Base-by-base conservation (phyloP, 37 sponge, comb jelly and placozoan genomes). In the Hormiphora californensis region DNA sequence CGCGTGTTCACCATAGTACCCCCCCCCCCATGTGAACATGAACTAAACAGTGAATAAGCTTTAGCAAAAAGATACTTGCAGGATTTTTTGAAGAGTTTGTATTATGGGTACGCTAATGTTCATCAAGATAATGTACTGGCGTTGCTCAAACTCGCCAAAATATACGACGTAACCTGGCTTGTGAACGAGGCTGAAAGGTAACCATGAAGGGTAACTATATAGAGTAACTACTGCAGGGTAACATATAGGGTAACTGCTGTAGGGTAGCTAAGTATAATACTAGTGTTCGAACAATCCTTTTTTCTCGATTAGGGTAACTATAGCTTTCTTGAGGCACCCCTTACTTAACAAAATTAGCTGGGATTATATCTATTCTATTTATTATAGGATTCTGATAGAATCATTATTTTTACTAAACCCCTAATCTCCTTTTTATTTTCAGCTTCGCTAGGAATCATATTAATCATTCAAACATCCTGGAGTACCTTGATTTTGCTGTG, bases 401-500 rank as follows among this genome's bases (percentile, higher is more conserved):
- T 49, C 9, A 49, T 49, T 17, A 49, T 15, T 17, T 9, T 49
- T 49, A 17, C 15, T 15, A 17, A 49, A 49, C 15, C 53, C 53
- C 9, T 15, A 17, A 49, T 17, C 15, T 17, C 12, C 12, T 49
- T 17, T 15, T 49, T 17, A 49, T 1, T 39, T 46, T 43, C 81
- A 73, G 81, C 4, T 73, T 73, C 25, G 81, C 81, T 21, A 37
- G 43, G 23, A 73, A 21, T 3, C 81, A 73, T 28, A 43, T 73
- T 3, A 73, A 73, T 46, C 81, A 73, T 28, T 73, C 81, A 43
- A 73, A 73, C 25, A 28, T 73, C 2, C 44, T 73, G 36, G 81
- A 73, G 46, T 73, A 73, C 25, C 81, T 73, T 22, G 81, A 73
- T 28, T 73, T 73, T 40, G 81, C 81, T 1, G 81, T 73, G 44